phyloP scores from a whole-genome alignment of 2,888 invertebrate species.

The Oxyteleia sp. region DNA sequence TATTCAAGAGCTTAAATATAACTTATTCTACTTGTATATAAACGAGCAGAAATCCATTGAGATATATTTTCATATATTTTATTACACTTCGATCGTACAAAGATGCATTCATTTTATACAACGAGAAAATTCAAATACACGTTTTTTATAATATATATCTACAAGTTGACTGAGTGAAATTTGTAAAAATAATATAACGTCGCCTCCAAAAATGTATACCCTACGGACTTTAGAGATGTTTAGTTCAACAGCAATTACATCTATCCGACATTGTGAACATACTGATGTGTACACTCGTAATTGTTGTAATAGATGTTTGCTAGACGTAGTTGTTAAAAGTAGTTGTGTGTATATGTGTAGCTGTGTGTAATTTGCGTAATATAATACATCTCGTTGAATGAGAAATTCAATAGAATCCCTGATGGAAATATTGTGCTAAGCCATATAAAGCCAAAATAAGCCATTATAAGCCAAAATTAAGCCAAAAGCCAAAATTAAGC shows the following conservation, averaged over 20 bases:
- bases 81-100: not conserved
- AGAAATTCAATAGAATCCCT: too few species aligned
- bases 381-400: not conserved
- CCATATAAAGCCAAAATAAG: too few species aligned
- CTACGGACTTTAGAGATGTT: constrained; percentile 38
- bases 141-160: not conserved
- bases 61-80: not conserved
- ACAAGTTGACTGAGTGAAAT: constrained; percentile 20
- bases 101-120: not conserved
- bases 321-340: constrained; percentile 47
- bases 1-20: constrained; percentile 9
- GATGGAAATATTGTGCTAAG: too few species aligned
- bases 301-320: constrained; percentile 53
- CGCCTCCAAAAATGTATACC: constrained; percentile 18
- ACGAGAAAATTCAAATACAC: not conserved
- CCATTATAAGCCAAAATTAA: too few species aligned
- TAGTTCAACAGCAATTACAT: constrained; percentile 29
- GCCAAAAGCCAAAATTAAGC: too few species aligned
- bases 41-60: not conserved
- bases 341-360: constrained; percentile 56
- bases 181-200: constrained; percentile 3
- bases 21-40: constrained; percentile 19
- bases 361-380: constrained; percentile 22
- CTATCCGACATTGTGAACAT: constrained; percentile 42
- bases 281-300: constrained; percentile 38